Base-by-base conservation (phyloP, 2,888 invertebrate species). In the Pegoplata infirma region DNA sequence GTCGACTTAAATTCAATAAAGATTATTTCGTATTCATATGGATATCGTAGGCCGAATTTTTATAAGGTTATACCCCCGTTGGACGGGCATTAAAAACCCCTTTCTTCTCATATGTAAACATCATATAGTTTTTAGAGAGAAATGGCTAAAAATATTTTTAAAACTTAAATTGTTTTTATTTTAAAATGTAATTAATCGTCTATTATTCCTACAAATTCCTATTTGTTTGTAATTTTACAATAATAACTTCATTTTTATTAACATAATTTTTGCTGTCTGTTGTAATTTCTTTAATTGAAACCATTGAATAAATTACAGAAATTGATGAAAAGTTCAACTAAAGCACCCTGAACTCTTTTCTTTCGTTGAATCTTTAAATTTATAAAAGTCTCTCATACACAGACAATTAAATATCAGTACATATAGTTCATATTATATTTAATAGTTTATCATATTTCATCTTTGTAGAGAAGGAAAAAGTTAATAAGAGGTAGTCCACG, bases 331-430 rank as follows among this genome's bases (percentile, higher is more conserved):
- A 84, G 85, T 84, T 83, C 82, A 84, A 56, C 40, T 28, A 64
- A 76, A 82, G 76, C 81, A 74, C 94, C 94, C 86, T 95, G 95
- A 89, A 95, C 93, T 0, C 96, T 97, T 81, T 44, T 19, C 5
- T 21, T 21, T 44, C 28, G 89, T 87, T 94, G 94, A 12, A 12
- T 56, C 12, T 36, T 68, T 63, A 56, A 55, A 53, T 64, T 55
- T 4, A 67, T 61, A 61, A 17, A 74, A 63, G 53, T 23, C 55
- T 56, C 56, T 40, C 58, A 61, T 61, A 47, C 46, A 23, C 6
- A 46, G 4, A n/a, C 0, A 7, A 28, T 19, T 21, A 17, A 10
- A 3, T 17, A 16, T 7, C 14, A 6, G 14, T n/a, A 53, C 14
- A 40, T 12, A 36, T 5, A 14, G n/a, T 40, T 40, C n/a, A 32